Conservation (phyloP, 2,797 vertebrate genomes). For the Ctenosaura bakeri region DNA sequence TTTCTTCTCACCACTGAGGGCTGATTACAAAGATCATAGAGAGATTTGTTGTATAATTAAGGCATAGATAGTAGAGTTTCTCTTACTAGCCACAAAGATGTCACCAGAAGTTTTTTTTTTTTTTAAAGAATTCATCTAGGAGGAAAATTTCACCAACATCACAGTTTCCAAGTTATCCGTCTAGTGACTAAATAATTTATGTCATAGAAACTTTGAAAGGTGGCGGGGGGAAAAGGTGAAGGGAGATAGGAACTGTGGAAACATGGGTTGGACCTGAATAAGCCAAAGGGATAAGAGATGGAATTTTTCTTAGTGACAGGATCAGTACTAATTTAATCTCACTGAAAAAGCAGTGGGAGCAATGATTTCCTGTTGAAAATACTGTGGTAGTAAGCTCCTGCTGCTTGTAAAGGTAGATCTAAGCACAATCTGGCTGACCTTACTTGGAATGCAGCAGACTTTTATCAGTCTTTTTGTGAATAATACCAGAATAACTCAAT, state of each 20-base stretch:
- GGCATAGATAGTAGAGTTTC: not conserved
- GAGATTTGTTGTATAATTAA: not conserved
- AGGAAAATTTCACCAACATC: not conserved
- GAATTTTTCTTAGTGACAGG: not conserved
- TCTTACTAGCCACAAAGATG: not conserved
- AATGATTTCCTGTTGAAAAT: not conserved
- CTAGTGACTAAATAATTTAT: not conserved
- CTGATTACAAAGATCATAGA: not conserved
- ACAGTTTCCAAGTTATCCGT: not conserved
- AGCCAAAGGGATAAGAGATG: not conserved
- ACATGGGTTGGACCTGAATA: not conserved
- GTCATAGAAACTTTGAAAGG: not conserved
- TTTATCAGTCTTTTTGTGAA: constrained; percentile 63
- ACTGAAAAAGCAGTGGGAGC: not conserved
- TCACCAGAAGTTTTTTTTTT: not conserved
- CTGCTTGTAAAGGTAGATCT: not conserved
- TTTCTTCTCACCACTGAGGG: not conserved
- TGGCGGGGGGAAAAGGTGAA: not conserved
- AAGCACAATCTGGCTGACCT: constrained; percentile 43
- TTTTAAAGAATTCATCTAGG: not conserved
- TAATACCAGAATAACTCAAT: constrained; percentile 68
- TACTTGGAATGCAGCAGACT: constrained; percentile 46
- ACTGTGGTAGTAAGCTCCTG: not conserved
- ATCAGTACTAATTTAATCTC: not conserved
- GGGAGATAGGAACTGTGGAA: not conserved